phyloP scores from a whole-genome alignment of 2,113 vertebrate genomes.

The Dicrurus megarhynchus region DNA sequence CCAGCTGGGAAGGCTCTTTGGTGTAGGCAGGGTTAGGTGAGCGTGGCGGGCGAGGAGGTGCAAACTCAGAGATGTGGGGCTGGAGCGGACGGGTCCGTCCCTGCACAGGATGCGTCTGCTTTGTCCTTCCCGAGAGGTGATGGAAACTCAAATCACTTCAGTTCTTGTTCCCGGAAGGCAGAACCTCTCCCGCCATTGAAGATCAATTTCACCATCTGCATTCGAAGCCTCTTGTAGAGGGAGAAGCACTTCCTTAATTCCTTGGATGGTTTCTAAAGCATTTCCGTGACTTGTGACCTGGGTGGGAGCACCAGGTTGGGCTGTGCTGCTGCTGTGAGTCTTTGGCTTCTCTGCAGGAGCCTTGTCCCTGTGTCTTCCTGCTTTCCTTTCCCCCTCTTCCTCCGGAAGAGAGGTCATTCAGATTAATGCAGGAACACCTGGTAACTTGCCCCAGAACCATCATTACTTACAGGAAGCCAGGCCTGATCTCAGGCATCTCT shows the following conservation, averaged over 20 bases:
- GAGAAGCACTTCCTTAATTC: background rate
- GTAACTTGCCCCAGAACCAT: fast-evolving
- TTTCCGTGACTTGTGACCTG: fast-evolving
- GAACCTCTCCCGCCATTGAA: fast-evolving
- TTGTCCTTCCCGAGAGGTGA: background rate
- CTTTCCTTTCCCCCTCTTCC: background rate
- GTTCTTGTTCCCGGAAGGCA: background rate
- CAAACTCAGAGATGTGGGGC: background rate
- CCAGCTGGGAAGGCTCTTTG: background rate
- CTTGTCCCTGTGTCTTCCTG: background rate
- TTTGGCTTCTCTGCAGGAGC: background rate
- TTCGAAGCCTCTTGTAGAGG: background rate
- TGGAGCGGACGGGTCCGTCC: fast-evolving
- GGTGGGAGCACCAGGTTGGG: background rate
- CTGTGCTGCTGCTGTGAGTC: background rate
- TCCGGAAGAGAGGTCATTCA: background rate
- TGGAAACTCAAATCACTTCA: background rate
- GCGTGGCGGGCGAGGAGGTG: fast-evolving
- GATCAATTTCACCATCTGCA: background rate
- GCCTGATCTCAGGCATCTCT: background rate
- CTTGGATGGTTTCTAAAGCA: background rate
- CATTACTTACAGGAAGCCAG: background rate
- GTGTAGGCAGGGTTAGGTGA: background rate
- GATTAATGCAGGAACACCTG: background rate
- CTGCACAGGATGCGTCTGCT: fast-evolving